Evolutionary conservation across 2,797 vertebrate species (phyloP).

Genomic region (Labeo calbasu): DNA sequence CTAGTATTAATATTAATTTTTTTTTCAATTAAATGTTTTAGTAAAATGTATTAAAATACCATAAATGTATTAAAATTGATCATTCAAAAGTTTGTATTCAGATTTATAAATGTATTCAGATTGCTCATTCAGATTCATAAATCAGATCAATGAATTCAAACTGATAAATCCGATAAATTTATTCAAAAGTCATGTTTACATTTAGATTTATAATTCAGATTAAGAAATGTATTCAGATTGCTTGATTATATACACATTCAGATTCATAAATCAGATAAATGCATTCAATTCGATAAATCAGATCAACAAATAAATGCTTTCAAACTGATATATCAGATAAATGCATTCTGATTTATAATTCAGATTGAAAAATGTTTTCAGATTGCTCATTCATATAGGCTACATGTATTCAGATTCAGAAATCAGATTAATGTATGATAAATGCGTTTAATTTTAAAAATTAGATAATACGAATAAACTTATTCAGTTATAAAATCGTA

Average conservation of each 20-base stretch:
- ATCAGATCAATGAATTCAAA: not conserved
- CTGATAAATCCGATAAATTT: too few species aligned
- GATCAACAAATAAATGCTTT: not conserved
- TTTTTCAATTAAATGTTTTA: not conserved
- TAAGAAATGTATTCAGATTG: not conserved
- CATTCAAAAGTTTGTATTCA: too few species aligned
- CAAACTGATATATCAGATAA: not conserved
- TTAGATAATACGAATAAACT: not conserved
- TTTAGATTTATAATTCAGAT: not conserved
- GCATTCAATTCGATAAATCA: not conserved
- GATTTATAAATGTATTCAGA: not conserved
- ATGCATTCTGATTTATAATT: not conserved
- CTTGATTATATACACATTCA: not conserved
- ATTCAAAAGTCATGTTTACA: not conserved
- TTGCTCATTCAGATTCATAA: not conserved
- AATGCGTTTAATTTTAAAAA: not conserved
- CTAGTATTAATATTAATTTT: not conserved
- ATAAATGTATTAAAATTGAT: not conserved
- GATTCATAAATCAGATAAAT: not conserved
- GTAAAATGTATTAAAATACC: not conserved
- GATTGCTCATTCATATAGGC: not conserved
- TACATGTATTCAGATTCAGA: not conserved
- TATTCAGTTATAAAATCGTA: too few species aligned
- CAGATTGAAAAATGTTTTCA: not conserved
- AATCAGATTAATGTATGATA: not conserved